These are phyloP conservation scores for Camponotus floridanus DNA, from an alignment of 1,140 invertebrate species.

Conservation along the genomic window DNA sequence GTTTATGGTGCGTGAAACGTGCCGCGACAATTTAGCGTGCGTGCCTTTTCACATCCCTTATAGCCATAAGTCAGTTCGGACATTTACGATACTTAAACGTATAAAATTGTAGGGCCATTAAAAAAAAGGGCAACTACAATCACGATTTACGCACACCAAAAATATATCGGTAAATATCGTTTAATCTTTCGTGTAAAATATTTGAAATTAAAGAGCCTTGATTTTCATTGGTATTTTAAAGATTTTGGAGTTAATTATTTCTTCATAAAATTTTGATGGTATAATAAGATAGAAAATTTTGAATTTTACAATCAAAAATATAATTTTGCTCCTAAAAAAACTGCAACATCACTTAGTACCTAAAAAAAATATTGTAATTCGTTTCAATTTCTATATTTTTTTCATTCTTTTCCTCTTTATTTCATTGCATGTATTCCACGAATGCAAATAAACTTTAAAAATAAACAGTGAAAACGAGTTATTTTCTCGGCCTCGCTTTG, in stretches of 20 bases:
- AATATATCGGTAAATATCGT: background rate
- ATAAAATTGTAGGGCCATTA: slow-evolving; percentile 49
- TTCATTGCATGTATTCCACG: background rate
- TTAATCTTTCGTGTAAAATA: slow-evolving; percentile 10
- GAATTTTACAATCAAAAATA: background rate
- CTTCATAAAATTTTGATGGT: background rate
- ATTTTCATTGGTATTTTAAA: background rate
- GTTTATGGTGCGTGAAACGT: slow-evolving; percentile 75
- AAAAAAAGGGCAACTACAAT: slow-evolving; percentile 43
- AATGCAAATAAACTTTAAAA: slow-evolving; percentile 3
- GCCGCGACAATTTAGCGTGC: slow-evolving; percentile 56
- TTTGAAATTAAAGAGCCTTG: background rate
- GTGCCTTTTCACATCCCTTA: slow-evolving; percentile 50
- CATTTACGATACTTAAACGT: slow-evolving; percentile 52
- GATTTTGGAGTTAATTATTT: background rate
- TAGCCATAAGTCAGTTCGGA: slow-evolving; percentile 60
- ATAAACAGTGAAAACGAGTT: background rate
- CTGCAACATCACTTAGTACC: background rate
- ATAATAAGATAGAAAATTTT: background rate
- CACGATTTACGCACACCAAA: background rate
- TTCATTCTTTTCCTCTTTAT: background rate
- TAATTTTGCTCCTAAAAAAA: background rate
- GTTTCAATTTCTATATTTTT: background rate
- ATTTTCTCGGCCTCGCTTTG: background rate
- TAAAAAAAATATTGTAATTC: background rate